Conservation (phyloP, 2,797 vertebrate species). For the Sylvia borin region DNA sequence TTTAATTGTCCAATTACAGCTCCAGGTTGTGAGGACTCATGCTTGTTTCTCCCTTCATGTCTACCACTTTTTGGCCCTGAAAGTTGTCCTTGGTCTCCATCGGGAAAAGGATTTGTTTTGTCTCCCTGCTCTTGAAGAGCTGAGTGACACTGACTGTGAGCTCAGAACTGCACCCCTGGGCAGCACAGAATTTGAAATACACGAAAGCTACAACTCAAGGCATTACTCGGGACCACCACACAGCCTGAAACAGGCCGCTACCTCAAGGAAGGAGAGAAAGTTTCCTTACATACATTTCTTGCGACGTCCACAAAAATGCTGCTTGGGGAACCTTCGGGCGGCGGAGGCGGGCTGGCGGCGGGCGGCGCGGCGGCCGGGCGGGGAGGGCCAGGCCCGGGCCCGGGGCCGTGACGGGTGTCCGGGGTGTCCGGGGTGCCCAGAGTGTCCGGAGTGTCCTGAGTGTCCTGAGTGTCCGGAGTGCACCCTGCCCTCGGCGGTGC, state of each 20-base stretch:
- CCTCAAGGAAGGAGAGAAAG: conserved; percentile 73
- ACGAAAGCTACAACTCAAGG: neutral
- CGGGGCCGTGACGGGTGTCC: conserved; percentile 25
- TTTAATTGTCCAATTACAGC: too few species aligned
- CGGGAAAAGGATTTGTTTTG: neutral
- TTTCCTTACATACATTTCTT: conserved; percentile 99
- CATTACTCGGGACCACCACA: neutral
- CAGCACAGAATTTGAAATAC: neutral
- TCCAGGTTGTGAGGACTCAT: too few species aligned
- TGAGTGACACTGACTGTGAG: neutral
- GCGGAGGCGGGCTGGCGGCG: conserved; percentile 60
- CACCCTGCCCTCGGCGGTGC: conserved; percentile 87
- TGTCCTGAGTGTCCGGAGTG: neutral
- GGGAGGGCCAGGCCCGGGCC: conserved; percentile 13
- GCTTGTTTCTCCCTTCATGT: too few species aligned
- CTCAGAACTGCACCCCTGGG: neutral
- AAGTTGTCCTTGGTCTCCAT: neutral
- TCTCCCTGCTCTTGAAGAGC: neutral
- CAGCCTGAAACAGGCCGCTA: conserved; percentile 6
- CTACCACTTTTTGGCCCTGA: neutral
- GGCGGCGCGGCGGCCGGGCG: neutral
- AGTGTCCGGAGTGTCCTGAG: conserved; percentile 38
- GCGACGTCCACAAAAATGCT: conserved; percentile 97
- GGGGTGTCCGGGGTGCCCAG: neutral
- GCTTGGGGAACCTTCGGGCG: conserved; percentile 79